Percentiles rank a stretch among this genome's conserved stretches.
phyloP scores from a whole-genome alignment of 1,140 invertebrate genomes.

The Trachymyrmex cornetzi region DNA sequence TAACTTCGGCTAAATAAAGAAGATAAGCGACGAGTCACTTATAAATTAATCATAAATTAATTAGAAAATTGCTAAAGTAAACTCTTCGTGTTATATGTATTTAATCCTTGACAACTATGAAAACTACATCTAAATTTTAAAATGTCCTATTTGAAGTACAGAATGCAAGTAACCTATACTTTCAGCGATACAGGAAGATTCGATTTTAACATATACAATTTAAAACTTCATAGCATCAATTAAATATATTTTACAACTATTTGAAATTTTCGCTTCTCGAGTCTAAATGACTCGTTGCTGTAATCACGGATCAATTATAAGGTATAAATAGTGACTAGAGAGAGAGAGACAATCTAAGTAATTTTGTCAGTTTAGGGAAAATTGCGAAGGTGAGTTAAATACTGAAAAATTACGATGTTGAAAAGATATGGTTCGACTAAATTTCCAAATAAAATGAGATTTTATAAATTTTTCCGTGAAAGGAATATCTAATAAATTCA shows the following conservation, averaged over 20 bases:
- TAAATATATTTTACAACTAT: no score
- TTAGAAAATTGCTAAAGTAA: background rate
- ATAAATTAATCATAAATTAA: background rate
- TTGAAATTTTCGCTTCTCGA: no score
- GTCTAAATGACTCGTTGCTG: no score
- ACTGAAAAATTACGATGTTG: background rate
- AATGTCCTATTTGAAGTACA: no score
- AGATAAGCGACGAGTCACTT: conserved; percentile 3
- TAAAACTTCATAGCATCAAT: no score
- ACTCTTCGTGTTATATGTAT: background rate
- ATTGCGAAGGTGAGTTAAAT: background rate
- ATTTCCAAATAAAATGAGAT: conserved; percentile 3
- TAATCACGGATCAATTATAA: background rate
- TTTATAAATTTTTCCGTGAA: background rate
- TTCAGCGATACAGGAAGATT: no score
- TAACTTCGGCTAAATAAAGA: background rate
- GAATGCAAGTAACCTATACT: no score
- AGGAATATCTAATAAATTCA: background rate
- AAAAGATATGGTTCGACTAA: background rate
- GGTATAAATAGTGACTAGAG: background rate
- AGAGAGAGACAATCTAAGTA: background rate
- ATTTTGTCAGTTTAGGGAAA: background rate
- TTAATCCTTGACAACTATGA: no score
- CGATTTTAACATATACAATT: no score
- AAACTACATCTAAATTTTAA: no score